Conservation (phyloP, 1,140 invertebrate species). For the Zaprionus lachaisei region DNA sequence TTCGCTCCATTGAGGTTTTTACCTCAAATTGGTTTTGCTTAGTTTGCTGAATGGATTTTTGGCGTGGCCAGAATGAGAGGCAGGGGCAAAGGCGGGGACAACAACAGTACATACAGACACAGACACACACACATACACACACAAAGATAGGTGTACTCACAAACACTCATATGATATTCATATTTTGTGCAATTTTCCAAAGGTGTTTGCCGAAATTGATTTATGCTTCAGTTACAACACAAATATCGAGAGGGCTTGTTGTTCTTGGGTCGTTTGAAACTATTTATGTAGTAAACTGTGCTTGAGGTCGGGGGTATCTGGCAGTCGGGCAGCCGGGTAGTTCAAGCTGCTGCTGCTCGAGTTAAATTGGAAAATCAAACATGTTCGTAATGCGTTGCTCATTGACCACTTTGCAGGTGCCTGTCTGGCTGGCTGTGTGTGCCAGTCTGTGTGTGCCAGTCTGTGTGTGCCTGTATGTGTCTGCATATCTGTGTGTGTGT, state of each 20-base stretch:
- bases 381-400: slow-evolving; percentile 2
- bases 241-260: background rate
- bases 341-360: background rate
- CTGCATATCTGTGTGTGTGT: background rate
- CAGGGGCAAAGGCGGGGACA: slow-evolving; percentile 28
- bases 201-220: slow-evolving; percentile 11
- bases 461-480: background rate
- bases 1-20: slow-evolving; percentile 30
- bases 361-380: slow-evolving; percentile 5
- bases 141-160: background rate
- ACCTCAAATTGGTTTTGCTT: slow-evolving; percentile 70
- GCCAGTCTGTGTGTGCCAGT: background rate
- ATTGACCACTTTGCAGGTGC: slow-evolving; percentile 2
- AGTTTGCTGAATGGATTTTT: slow-evolving; percentile 69
- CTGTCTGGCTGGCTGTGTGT: background rate
- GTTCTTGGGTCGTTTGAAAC: background rate
- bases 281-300: background rate
- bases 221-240: slow-evolving; percentile 3
- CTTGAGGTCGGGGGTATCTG: background rate
- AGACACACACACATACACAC: background rate
- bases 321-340: background rate
- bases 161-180: slow-evolving; percentile 6
- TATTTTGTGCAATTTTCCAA: slow-evolving; percentile 5
- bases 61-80: slow-evolving; percentile 32
- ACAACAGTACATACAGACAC: background rate